Evolutionary conservation across 1,140 invertebrate genomes (phyloP), one percentile per base, ranked within the genome.

Genomic region (Heliothis virescens): DNA sequence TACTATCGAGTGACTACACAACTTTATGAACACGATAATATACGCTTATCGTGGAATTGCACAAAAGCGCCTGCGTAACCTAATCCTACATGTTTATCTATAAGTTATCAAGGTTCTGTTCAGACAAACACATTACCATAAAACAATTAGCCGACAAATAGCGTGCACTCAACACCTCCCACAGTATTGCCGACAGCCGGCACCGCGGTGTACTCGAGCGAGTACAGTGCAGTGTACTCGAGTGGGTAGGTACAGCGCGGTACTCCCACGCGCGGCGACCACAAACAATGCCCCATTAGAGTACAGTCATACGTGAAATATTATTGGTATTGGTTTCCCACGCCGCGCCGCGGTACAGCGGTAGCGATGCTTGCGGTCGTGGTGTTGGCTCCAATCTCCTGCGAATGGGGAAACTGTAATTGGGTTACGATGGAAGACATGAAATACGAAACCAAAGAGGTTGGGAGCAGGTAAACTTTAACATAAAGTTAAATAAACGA

Each of bases 301-400:
- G 12, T n/a, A 71, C 47, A 71, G 52, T 71, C 67, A 71, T 53
- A 71, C 67, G 67, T 71, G 18, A 71, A 71, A 71, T 69, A 69
- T 69, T 71, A 71, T 71, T 50, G 67, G 67, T 52, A 71, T 71
- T 71, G 67, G 67, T 26, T 71, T 71, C 67, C 16, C 67, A 71
- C 67, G 67, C 0, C 29, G 26, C 67, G 67, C 0, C 29, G 26
- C 60, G 41, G 47, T 48, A 48, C 16, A 21, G 63, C 63, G 63
- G 63, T 48, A 48, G 63, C 34, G 15, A 26, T 13, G 52, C 18
- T 71, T 71, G 67, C 67, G 67, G 67, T 71, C 16, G 18, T 10
- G 21, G 67, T 21, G 16, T 53, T 26, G 13, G 21, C 48, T 71
- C 47, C 63, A 67, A 48, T 67, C 41, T 15, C 3, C 63, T 18